phyloP scores from a whole-genome alignment of 2,113 vertebrate species.

The Gymnarchus niloticus region DNA sequence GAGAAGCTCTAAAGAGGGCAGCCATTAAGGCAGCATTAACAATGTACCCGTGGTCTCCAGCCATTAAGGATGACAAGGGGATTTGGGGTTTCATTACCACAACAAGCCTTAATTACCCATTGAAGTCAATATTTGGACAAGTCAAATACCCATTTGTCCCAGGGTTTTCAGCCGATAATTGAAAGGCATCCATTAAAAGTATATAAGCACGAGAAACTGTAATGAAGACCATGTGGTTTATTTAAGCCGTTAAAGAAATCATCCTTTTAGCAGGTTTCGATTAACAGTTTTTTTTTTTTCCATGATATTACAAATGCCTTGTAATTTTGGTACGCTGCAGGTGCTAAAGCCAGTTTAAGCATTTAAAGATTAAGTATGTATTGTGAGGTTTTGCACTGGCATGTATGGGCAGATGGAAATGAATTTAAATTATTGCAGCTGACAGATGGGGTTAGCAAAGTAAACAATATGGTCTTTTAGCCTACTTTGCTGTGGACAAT shows the following conservation, averaged over 20 bases:
- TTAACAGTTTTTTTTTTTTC: background rate
- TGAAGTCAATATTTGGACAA: slow-evolving; percentile 11
- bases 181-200: background rate
- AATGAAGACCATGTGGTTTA: too few relatives aligned
- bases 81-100: slow-evolving; percentile 11
- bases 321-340: background rate
- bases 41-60: background rate
- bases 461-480: background rate
- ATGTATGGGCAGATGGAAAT: too few relatives aligned
- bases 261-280: background rate
- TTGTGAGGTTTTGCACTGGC: background rate
- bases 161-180: background rate
- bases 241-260: background rate
- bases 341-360: background rate
- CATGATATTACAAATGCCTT: background rate
- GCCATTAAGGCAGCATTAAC: slow-evolving; percentile 1
- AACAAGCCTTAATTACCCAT: background rate
- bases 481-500: too few relatives aligned
- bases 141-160: background rate
- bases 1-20: background rate
- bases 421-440: background rate
- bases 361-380: background rate
- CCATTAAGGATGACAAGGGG: slow-evolving; percentile 2
- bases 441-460: background rate
- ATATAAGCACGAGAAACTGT: background rate